Conservation (phyloP, 2,113 vertebrate species). For the Xenopus borealis region DNA sequence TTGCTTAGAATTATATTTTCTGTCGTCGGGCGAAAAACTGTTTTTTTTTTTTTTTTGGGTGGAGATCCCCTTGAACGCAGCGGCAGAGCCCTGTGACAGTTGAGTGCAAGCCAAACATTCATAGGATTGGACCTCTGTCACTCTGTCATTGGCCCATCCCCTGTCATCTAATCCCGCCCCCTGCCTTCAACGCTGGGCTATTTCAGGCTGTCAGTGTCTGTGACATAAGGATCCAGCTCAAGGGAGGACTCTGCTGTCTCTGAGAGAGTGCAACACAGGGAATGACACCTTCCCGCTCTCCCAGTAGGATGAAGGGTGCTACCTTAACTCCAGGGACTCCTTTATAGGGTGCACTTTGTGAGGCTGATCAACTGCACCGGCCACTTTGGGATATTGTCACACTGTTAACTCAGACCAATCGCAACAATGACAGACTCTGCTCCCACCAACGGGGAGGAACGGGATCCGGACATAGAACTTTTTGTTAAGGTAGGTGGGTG, state of each 20-base stretch:
- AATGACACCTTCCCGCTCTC: not conserved
- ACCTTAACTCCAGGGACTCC: not conserved
- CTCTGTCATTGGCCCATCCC: constrained; percentile 52
- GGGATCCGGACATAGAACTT: constrained; percentile 91
- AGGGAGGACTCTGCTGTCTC: constrained; percentile 65
- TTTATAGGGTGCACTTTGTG: not conserved
- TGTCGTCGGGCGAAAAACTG: no score
- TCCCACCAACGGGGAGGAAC: constrained; percentile 73
- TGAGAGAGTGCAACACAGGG: constrained; percentile 4
- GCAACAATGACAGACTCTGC: constrained; percentile 63
- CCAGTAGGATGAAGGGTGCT: not conserved
- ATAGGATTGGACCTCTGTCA: not conserved
- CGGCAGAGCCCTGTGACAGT: no score
- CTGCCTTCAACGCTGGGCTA: constrained; percentile 52
- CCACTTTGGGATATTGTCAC: constrained; percentile 9
- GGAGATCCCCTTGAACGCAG: no score
- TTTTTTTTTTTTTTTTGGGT: no score
- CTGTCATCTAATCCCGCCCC: constrained; percentile 55
- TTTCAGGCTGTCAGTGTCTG: constrained; percentile 63
- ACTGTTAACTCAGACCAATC: constrained; percentile 21
- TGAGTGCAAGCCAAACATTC: no score
- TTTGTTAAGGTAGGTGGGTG: constrained; percentile 92
- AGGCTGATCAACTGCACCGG: not conserved
- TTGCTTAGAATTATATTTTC: no score
- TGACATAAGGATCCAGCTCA: constrained; percentile 62